Base-by-base conservation (phyloP, 2,888 invertebrate genomes). In the Sminthurides aquaticus region DNA sequence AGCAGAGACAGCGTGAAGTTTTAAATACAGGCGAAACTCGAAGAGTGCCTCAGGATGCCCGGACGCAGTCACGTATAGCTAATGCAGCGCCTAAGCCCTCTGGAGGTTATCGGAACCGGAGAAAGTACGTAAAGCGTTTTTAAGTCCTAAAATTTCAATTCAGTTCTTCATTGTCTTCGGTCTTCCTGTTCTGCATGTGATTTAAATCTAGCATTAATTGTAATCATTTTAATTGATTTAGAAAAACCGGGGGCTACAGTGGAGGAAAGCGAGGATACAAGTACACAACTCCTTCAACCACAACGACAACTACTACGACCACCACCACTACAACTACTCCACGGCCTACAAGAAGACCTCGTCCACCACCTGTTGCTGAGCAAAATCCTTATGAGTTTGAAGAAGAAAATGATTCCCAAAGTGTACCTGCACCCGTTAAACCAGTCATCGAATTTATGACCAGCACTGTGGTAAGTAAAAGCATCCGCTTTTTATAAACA, bases 271-370 rank as follows among this genome's bases (percentile, higher is more conserved):
- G 52, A 15, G 52, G 52, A 5, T 52, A 52, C 52, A 52, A 52
- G 52, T 52, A 52, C 20, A 22, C 52, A 20, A 52, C 52, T 8
- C 52, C 52, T 5, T 20, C 52, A 8, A 52, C 52, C 15, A 52
- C 52, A 52, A 52, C 52, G 20, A 52, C 52, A 52, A 52, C 20
- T 15, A 15, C 20, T 5, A 52, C 52, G 22, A 52, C 52, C 18
- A 52, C 52, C 52, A 52, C 52, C 5, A 52, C 52, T 8, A 52
- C 52, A 8, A 52, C 52, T 52, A 52, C 52, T 8, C 5, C 52
- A 20, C 5, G 11, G 5, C 5, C 52, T 5, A 52, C 52, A 20
- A 15, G 52, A 20, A 8, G 52, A 20, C 52, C 52, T 5, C 18
- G 52, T 20, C 52, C 52, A 52, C 18, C 20, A 52, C 52, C 52